Evolutionary conservation across 2,797 vertebrate genomes (phyloP), one percentile per base, ranked within the genome.

Genomic region (Artibeus lituratus): DNA sequence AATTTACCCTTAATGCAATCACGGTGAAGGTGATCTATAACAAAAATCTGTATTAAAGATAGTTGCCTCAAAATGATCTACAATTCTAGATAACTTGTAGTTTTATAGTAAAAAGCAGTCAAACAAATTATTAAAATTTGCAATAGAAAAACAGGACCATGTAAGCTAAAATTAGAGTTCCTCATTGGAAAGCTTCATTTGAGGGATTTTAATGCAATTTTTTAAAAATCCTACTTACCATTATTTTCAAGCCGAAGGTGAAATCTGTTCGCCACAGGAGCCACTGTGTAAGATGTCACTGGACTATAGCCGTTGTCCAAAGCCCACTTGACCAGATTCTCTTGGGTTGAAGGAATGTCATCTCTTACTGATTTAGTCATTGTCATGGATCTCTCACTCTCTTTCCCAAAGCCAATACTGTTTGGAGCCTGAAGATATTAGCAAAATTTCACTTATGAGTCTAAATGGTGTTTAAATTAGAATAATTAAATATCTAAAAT

Each of bases 201-300:
- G 35, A 26, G 77, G 29, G 7, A 65, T 29, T 77, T 90, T 81
- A 24, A 93, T 32, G 57, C 15, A 90, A 9, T 29, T 84, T 59
- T 37, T 0, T 47, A 42, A 2, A 42, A 35, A 85, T 74, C 42
- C 91, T 55, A 67, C 97, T 97, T 98, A 99, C 99, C 99, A 97
- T 96, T 98, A 96, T 99, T 98, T 98, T 99, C 98, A 51, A 99
- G 99, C 22, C 98, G 98, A 95, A 99, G 98, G 84, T 98, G 99
- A 98, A 99, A 99, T 97, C 99, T 98, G 98, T 99, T 99, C 32
- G 99, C 99, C 94, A 99, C 98, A 5, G 99, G 98, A 15, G 99
- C 99, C 98, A 98, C 98, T 88, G 99, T 99, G 97, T 99, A 99
- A 39, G 99, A 99, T 10, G 99, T 99, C 95, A 99, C 98, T 0